phyloP scores from a whole-genome alignment of 2,113 vertebrate species.

The Bufo bufo region DNA sequence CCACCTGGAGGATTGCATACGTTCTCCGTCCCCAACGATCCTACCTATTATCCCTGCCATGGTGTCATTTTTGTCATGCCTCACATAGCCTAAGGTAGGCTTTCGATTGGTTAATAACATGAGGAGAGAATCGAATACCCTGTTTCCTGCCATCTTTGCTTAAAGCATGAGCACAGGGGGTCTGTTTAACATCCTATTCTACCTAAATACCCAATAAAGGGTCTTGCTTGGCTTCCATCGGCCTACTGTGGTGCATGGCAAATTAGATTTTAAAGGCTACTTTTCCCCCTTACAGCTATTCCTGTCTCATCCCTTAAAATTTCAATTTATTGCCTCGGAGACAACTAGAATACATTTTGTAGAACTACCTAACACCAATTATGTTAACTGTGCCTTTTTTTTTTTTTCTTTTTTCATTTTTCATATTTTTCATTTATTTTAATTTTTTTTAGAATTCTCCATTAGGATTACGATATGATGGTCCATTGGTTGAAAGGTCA shows the following conservation, averaged over 20 bases:
- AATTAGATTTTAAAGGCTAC: slow-evolving; percentile 98
- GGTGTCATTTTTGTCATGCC: slow-evolving; percentile 74
- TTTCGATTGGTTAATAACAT: slow-evolving; percentile 81
- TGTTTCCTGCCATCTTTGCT: slow-evolving; percentile 80
- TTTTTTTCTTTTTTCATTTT: slow-evolving; percentile 66
- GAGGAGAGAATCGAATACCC: slow-evolving; percentile 78
- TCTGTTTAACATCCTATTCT: slow-evolving; percentile 80
- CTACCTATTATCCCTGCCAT: slow-evolving; percentile 75
- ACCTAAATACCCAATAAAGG: slow-evolving; percentile 89
- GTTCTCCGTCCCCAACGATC: slow-evolving; percentile 72
- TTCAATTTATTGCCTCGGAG: slow-evolving; percentile 93
- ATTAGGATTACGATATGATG: slow-evolving; percentile 85
- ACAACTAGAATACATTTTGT: slow-evolving; percentile 82
- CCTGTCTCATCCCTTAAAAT: slow-evolving; percentile 89
- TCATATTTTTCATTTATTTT: no score
- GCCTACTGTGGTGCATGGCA: slow-evolving; percentile 94
- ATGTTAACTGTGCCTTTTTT: slow-evolving; percentile 70
- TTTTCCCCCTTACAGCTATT: slow-evolving; percentile 83
- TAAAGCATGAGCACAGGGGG: slow-evolving; percentile 75
- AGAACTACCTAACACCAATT: slow-evolving; percentile 89
- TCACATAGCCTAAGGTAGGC: slow-evolving; percentile 79
- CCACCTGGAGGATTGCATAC: slow-evolving; percentile 85
- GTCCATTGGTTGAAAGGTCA: slow-evolving; percentile 75
- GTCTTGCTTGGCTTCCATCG: slow-evolving; percentile 86
- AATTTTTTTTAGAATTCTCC: slow-evolving; percentile 58